Evolutionary conservation across 2,797 vertebrate genomes (phyloP).

Genomic region (Platalea minor): DNA sequence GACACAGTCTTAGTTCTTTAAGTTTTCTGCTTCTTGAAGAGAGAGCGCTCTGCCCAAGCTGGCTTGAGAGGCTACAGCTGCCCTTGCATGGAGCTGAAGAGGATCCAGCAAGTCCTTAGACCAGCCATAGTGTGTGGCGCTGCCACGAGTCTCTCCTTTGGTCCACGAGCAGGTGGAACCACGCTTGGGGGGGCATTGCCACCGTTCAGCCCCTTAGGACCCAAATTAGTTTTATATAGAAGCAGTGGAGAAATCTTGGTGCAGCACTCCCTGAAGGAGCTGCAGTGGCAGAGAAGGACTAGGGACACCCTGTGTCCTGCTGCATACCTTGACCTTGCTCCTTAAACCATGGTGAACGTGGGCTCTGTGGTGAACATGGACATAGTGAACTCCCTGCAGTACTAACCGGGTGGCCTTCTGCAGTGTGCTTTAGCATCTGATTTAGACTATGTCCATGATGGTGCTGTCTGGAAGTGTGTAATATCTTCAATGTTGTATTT

Average conservation of each 20-base stretch:
- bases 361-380: background rate
- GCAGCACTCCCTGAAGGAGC: background rate
- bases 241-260: background rate
- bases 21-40: background rate
- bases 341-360: fast-evolving
- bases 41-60: background rate
- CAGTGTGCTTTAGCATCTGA: background rate
- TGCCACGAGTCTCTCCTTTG: background rate
- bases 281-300: background rate
- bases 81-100: fast-evolving
- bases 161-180: fast-evolving
- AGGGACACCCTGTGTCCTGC: fast-evolving
- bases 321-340: fast-evolving
- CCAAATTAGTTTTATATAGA: background rate
- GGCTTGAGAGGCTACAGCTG: background rate
- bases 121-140: background rate
- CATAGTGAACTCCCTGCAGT: background rate
- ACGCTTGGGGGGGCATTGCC: fast-evolving
- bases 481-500: background rate
- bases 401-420: fast-evolving
- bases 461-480: background rate
- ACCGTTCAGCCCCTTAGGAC: background rate
- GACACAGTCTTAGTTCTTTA: background rate
- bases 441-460: fast-evolving
- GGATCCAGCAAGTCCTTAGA: background rate